Percentiles rank a stretch among this genome's conserved stretches.
Evolutionary conservation across 2,888 invertebrate species (phyloP).

Genomic region (Noctua janthe): DNA sequence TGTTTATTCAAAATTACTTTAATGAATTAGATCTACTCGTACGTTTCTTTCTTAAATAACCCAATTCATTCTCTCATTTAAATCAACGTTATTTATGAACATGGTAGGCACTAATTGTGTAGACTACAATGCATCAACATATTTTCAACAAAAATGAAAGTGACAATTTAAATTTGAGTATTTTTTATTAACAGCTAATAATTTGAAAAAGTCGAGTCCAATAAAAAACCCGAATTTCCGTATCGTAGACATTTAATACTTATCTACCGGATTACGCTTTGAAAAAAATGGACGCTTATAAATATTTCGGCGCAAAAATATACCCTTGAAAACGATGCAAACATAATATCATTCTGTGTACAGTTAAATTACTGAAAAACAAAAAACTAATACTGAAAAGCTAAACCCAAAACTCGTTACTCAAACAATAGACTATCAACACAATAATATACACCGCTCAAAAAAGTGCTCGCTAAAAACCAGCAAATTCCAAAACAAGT

Average conservation of each 20-base stretch:
- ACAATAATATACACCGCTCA: neutral
- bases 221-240: neutral
- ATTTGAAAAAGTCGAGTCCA: neutral
- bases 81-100: no score
- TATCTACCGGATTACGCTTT: neutral
- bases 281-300: neutral
- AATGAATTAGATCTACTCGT: no score
- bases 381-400: conserved; percentile 8
- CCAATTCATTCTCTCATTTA: no score
- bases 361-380: neutral
- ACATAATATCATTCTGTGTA: neutral
- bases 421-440: neutral
- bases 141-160: no score
- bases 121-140: no score
- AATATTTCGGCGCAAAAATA: neutral
- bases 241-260: neutral
- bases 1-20: no score
- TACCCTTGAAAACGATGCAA: neutral
- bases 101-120: no score
- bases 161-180: no score
- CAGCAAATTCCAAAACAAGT: conserved; percentile 44
- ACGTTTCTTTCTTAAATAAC: no score
- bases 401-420: neutral
- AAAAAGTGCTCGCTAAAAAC: neutral
- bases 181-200: neutral